Evolutionary conservation across 2,888 invertebrate genomes (phyloP).

Genomic region (Diplolepis rosae): DNA sequence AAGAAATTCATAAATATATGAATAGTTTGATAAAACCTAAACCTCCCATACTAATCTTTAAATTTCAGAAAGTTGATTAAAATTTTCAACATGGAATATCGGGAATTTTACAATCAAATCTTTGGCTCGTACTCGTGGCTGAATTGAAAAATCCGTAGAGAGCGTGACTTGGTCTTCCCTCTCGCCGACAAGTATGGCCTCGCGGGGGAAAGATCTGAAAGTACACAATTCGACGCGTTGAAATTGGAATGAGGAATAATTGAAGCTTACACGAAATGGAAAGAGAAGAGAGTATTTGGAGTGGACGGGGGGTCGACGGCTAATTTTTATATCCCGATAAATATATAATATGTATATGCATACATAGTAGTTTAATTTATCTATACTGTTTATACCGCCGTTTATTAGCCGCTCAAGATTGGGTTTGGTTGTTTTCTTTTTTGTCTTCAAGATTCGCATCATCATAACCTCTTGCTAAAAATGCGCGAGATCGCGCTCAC

Average conservation of each 20-base stretch:
- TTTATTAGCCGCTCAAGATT: conserved; percentile 10
- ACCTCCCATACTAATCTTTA: neutral
- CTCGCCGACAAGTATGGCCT: conserved; percentile 15
- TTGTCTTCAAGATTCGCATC: conserved; percentile 39
- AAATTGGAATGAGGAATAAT: conserved; percentile 20
- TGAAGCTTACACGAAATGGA: conserved; percentile 33
- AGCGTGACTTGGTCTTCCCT: neutral
- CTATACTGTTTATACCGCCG: conserved; percentile 56
- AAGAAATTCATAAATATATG: conserved; percentile 9
- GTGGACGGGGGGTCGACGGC: conserved; percentile 63
- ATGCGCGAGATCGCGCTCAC: conserved; percentile 44
- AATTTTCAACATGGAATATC: conserved; percentile 23
- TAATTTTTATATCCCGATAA: conserved; percentile 61
- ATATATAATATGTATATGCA: conserved; percentile 69
- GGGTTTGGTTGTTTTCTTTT: conserved; percentile 34
- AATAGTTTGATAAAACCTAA: neutral
- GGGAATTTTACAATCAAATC: conserved; percentile 31
- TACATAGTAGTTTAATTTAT: conserved; percentile 67
- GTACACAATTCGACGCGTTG: conserved; percentile 13
- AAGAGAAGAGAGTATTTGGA: conserved; percentile 49
- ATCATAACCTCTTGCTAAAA: conserved; percentile 34
- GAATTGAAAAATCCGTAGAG: neutral
- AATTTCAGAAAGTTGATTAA: neutral
- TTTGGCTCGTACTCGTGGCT: conserved; percentile 9
- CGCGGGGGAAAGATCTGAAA: conserved; percentile 30